Evolutionary conservation across 2,113 vertebrate species (phyloP), one percentile per base, ranked within the genome.

Genomic region (Larimichthys polyactis): DNA sequence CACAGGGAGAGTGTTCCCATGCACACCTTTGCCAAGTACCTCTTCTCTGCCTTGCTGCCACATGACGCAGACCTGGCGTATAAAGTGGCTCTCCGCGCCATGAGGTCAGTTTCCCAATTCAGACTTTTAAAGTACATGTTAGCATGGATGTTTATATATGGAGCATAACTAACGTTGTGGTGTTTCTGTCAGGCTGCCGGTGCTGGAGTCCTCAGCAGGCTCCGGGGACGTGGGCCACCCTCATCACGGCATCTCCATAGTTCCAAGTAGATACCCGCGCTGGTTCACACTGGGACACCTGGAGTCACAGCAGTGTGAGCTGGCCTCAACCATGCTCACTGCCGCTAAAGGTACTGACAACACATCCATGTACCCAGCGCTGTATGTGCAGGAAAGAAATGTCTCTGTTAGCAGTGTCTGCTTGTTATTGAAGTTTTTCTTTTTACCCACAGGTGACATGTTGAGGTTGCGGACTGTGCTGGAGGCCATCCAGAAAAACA

Each of bases 271-370:
- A 76, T 99, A 99, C 89, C 98, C 98, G 0, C 98, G 98, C 78
- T 99, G 98, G 98, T 99, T 99, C 93, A 99, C 98, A 2, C 96
- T 99, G 86, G 98, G 98, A 15, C 98, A 99, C 90, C 94, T 99
- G 95, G 98, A 99, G 95, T 99, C 98, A 0, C 98, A 99, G 94
- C 98, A 99, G 95, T 99, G 98, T 0, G 98, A 99, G 91, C 94
- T 99, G 89, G 98, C 98, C 74, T 99, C 98, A 59, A 99, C 98
- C 91, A 99, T 99, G 98, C 96, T 99, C 76, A 99, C 98, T 0
- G 98, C 98, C 65, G 92, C 94, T 62, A 94, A 93, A 94, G 92
- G 92, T 94, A 88, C 19, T 5, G 2, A 1, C 49, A 36, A 27
- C 71, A 58, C 69, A 19, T 10, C 67, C 1, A 0, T 17, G 4